Conservation (phyloP, 2,888 invertebrate genomes). For the Gastrophysa polygoni region DNA sequence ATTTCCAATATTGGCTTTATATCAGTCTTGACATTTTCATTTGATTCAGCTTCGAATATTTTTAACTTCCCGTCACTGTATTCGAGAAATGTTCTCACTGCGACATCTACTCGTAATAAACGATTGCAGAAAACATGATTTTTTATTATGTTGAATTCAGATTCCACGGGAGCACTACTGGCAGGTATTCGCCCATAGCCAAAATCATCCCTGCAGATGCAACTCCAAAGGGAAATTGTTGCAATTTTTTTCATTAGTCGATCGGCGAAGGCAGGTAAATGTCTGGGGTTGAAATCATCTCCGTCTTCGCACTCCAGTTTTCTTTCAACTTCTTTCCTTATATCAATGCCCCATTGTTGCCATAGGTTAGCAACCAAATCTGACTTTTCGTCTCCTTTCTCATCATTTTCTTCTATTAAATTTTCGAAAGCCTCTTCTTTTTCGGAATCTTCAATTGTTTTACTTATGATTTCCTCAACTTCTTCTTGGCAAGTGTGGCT, state of each 20-base stretch:
- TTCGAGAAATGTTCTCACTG: neutral
- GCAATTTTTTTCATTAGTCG: neutral
- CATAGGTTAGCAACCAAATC: neutral
- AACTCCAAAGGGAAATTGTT: neutral
- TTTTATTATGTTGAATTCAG: neutral
- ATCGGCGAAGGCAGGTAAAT: neutral
- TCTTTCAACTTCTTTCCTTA: neutral
- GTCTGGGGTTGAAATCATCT: neutral
- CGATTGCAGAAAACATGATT: neutral
- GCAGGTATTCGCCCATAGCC: conserved; percentile 1
- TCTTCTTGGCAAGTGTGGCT: no score
- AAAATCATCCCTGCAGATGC: neutral
- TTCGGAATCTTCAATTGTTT: no score
- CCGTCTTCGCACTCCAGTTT: neutral
- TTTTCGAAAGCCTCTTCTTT: neutral
- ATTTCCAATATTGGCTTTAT: neutral
- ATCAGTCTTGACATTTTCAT: neutral
- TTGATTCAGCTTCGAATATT: neutral
- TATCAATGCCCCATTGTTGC: neutral
- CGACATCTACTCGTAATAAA: neutral
- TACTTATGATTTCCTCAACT: no score
- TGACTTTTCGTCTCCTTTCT: no score
- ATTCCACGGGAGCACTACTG: neutral
- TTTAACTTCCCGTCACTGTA: neutral
- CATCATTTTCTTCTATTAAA: neutral